A percentile compares a stretch with the other conserved stretches of the same genome.
Evolutionary conservation across 2,797 vertebrate genomes (phyloP).

Genomic region (Falco berigora): DNA sequence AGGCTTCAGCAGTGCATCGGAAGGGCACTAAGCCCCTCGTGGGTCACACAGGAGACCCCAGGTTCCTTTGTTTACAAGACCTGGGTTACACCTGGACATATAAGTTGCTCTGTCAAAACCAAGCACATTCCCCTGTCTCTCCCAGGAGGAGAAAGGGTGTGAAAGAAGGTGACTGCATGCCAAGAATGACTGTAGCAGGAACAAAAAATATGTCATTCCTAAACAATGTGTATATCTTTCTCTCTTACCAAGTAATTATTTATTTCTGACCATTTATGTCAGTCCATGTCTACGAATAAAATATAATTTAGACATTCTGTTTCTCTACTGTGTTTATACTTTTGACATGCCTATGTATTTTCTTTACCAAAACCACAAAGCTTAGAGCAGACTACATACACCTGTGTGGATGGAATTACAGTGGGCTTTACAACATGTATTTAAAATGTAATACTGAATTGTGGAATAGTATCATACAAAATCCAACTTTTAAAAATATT

Average conservation of each 20-base stretch:
- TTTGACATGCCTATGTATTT: not conserved
- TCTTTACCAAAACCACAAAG: constrained; percentile 11
- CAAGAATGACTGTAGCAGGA: not conserved
- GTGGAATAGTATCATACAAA: not conserved
- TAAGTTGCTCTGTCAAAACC: not conserved
- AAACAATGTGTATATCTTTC: not conserved
- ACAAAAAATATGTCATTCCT: not conserved
- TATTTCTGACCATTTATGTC: no score
- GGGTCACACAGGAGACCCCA: not conserved
- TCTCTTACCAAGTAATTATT: not conserved
- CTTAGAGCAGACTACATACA: not conserved
- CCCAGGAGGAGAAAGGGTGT: not conserved
- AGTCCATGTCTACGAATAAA: constrained; percentile 3
- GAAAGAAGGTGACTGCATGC: not conserved
- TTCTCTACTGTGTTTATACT: not conserved
- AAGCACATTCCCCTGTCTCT: not conserved
- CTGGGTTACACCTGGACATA: not conserved
- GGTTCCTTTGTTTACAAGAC: not conserved
- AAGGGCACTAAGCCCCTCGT: not conserved
- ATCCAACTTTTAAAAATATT: not conserved
- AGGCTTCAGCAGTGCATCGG: not conserved
- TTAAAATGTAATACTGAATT: not conserved
- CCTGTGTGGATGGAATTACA: not conserved
- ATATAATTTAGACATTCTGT: not conserved
- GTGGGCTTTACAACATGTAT: not conserved